These are phyloP conservation scores for Upupa epops DNA, from an alignment of 2,113 vertebrate genomes.

Conservation along the genomic window DNA sequence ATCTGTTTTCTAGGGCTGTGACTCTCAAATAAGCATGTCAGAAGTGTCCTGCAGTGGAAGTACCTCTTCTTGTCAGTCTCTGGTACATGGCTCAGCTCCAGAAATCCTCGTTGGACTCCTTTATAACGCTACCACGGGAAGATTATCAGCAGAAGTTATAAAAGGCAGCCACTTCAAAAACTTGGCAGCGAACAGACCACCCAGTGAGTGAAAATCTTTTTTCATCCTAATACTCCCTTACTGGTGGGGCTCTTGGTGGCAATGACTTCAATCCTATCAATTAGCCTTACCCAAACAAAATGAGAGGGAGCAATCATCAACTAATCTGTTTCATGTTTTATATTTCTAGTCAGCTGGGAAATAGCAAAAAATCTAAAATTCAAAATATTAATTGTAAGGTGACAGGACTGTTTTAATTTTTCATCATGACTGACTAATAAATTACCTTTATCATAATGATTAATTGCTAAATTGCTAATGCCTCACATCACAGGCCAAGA, in stretches of 20 bases:
- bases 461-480: constrained; percentile 71
- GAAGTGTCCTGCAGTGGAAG: constrained; percentile 94
- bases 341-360: constrained; percentile 74
- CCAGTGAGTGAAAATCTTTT: constrained; percentile 89
- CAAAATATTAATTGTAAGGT: constrained; percentile 77
- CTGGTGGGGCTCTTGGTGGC: constrained; percentile 36
- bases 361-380: constrained; percentile 75
- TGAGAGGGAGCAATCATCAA: constrained; percentile 68
- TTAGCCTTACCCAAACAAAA: constrained; percentile 66
- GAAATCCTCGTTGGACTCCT: constrained; percentile 95
- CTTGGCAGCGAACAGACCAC: constrained; percentile 95
- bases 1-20: constrained; percentile 84
- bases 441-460: constrained; percentile 70
- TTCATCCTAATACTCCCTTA: constrained; percentile 66
- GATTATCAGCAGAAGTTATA: constrained; percentile 96
- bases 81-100: constrained; percentile 87
- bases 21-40: constrained; percentile 92
- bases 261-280: constrained; percentile 62
- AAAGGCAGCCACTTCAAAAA: constrained; percentile 99
- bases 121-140: constrained; percentile 97
- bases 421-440: constrained; percentile 73
- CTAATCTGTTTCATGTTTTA: constrained; percentile 77
- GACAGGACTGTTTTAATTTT: constrained; percentile 75
- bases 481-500: constrained; percentile 54
- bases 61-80: constrained; percentile 92